Evolutionary conservation across 2,113 vertebrate species (phyloP), one percentile per base, ranked within the genome.

Genomic region (Bufo gargarizans): DNA sequence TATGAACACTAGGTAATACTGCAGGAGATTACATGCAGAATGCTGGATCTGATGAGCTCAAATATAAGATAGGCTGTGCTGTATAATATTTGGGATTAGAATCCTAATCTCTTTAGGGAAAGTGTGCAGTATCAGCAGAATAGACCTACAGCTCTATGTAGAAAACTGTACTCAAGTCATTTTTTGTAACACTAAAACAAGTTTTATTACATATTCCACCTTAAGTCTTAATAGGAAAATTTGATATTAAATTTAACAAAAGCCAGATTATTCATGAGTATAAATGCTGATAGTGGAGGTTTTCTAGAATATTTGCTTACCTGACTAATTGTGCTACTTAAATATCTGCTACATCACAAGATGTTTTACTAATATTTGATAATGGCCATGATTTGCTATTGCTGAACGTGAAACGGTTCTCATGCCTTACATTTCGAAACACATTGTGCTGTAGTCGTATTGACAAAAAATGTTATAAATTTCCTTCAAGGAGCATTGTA

Each of bases 31-130:
- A 96, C 89, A 90, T 90, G 92, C 91, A 95, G 95, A 95, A 94
- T 92, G 91, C 90, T 95, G 94, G 91, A 95, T 96, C 93, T 95
- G 95, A 95, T 97, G 95, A 95, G 93, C 94, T 94, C 93, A 94
- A 96, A 95, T 95, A 91, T 93, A 95, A 94, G 93, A 93, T 95
- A 94, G 92, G 94, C 93, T 90, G 91, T 94, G 90, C 93, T 94
- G 94, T 91, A 95, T 97, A 97, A 95, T 95, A 96, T 97, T 97
- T 97, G 93, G 95, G 96, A 99, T 99, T 98, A 98, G 93, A 93
- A 91, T 91, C 92, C 92, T 98, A 98, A 98, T 98, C 97, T 97
- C 96, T 97, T 99, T 97, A 97, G 95, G 93, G 93, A 94, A 94
- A 95, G 93, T 96, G 91, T 98, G 96, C 96, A 92, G 92, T 93